Conservation (phyloP, 2,888 invertebrate species). For the Dichetophora obliterata region DNA sequence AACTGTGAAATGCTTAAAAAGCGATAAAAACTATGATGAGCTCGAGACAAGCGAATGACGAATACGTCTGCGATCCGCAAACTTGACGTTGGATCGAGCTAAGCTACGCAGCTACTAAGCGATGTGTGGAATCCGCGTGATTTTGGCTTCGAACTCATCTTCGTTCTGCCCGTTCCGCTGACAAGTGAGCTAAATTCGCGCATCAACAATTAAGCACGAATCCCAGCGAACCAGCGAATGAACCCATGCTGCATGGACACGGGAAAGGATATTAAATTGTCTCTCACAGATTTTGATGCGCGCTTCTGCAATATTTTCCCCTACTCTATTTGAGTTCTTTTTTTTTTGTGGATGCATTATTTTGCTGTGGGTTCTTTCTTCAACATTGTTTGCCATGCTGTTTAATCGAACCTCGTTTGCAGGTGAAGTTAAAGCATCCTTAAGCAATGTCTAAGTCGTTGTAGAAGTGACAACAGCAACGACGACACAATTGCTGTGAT, state of each 20-base stretch:
- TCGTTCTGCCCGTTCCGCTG: conserved; percentile 17
- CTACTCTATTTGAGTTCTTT: not conserved
- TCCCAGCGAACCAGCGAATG: conserved; percentile 26
- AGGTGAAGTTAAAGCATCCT: conserved; percentile 12
- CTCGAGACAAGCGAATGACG: conserved; percentile 64
- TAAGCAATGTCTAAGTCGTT: conserved; percentile 12
- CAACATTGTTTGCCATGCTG: not conserved
- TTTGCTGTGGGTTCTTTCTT: not conserved
- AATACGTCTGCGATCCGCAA: conserved; percentile 55
- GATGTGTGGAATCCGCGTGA: conserved; percentile 36
- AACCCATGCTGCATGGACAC: conserved; percentile 42
- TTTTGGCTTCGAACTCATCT: conserved; percentile 3
- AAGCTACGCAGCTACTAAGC: conserved; percentile 2
- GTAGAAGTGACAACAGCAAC: not conserved
- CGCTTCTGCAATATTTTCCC: conserved; percentile 1
- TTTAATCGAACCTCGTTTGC: conserved; percentile 5
- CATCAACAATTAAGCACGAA: conserved; percentile 66
- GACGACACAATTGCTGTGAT: not conserved
- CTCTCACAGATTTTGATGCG: conserved; percentile 52
- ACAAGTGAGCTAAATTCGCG: conserved; percentile 56
- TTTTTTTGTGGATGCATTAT: not conserved
- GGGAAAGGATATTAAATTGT: conserved; percentile 55
- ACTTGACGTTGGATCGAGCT: conserved; percentile 18
- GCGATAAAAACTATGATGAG: conserved; percentile 55
- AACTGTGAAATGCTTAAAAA: conserved; percentile 48